Percentiles rank a stretch among this genome's conserved stretches.
phyloP scores from a whole-genome alignment of 92 coral and sea anemone genomes.

The Micromussa lordhowensis region DNA sequence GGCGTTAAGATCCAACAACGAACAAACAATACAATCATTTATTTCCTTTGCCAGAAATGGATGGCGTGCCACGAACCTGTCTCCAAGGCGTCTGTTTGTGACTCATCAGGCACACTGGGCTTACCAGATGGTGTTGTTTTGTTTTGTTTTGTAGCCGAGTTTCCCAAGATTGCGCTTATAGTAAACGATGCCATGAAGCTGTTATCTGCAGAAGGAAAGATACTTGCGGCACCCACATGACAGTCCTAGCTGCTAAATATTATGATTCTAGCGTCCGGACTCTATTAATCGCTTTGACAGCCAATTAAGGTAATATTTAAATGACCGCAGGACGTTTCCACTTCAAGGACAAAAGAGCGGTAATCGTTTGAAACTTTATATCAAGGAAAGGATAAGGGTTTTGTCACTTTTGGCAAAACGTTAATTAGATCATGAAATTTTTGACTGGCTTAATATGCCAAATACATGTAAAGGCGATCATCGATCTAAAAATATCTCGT shows the following conservation, averaged over 20 bases:
- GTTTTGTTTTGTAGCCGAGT: slow-evolving; percentile 14
- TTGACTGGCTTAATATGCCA: slow-evolving; percentile 44
- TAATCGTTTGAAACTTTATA: slow-evolving; percentile 50
- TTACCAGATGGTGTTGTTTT: not conserved
- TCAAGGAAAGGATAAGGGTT: slow-evolving; percentile 20
- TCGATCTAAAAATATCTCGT: slow-evolving; percentile 11
- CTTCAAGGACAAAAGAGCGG: slow-evolving; percentile 44
- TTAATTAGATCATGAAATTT: slow-evolving; percentile 60
- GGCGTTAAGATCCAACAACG: not conserved
- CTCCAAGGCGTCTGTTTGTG: not conserved
- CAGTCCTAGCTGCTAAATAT: slow-evolving; percentile 69
- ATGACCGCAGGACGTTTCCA: slow-evolving; percentile 65
- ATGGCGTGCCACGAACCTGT: slow-evolving; percentile 28
- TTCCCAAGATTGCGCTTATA: slow-evolving; percentile 83
- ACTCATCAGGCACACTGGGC: not conserved
- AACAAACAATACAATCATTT: not conserved
- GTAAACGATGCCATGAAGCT: slow-evolving; percentile 82
- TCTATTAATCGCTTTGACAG: slow-evolving; percentile 87
- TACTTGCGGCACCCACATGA: slow-evolving; percentile 31
- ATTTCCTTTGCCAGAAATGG: not conserved
- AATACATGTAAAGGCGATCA: slow-evolving; percentile 27
- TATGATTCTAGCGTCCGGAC: slow-evolving; percentile 76
- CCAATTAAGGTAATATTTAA: slow-evolving; percentile 69
- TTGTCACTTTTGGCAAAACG: slow-evolving; percentile 52
- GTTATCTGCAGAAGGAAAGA: slow-evolving; percentile 17